Evolutionary conservation across 2,113 vertebrate genomes (phyloP).

Genomic region (Rhinoderma darwinii): DNA sequence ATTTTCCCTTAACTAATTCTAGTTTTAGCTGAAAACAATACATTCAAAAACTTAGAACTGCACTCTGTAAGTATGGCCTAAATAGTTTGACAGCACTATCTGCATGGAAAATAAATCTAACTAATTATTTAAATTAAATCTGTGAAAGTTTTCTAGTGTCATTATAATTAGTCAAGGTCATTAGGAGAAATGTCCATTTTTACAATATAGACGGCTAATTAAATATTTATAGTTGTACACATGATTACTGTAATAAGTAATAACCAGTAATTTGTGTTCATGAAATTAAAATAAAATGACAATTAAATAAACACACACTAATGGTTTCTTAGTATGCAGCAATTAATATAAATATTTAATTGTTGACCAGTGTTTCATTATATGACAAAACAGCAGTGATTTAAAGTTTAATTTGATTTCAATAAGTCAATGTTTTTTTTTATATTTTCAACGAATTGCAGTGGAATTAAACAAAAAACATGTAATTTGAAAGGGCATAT

Average conservation of each 20-base stretch:
- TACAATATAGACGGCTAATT: slow-evolving; percentile 6
- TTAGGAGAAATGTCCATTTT: slow-evolving; percentile 28
- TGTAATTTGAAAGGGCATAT: not conserved
- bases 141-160: not conserved
- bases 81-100: not conserved
- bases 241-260: slow-evolving; percentile 42
- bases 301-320: slow-evolving; percentile 46
- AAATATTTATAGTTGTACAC: slow-evolving; percentile 39
- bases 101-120: not conserved
- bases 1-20: not conserved
- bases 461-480: not conserved
- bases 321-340: not conserved
- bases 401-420: slow-evolving; percentile 6
- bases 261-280: slow-evolving; percentile 31
- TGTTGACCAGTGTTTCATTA: slow-evolving; percentile 37
- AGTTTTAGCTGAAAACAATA: not conserved
- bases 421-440: not conserved
- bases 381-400: not conserved
- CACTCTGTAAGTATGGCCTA: not conserved
- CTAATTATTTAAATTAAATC: not conserved
- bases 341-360: slow-evolving; percentile 49
- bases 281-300: slow-evolving; percentile 34
- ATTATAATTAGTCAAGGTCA: slow-evolving; percentile 41
- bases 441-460: not conserved
- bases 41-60: not conserved